These are phyloP conservation scores for Drosophila gunungcola DNA, from an alignment of 1,140 invertebrate genomes.

Conservation along the genomic window DNA sequence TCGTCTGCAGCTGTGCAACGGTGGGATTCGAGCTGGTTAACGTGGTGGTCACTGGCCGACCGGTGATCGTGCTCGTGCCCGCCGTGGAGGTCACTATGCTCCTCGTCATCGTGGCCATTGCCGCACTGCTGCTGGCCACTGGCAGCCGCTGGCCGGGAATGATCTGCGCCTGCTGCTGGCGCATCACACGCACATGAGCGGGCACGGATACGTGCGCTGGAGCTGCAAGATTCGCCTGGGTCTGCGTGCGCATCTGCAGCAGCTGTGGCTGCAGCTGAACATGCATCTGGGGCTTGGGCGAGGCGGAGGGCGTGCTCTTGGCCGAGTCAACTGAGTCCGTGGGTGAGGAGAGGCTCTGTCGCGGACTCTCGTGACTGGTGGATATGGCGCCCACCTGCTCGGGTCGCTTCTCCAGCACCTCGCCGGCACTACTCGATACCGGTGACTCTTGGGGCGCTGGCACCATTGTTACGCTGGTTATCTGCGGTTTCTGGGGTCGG, in stretches of 20 bases:
- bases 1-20: constrained; percentile 60
- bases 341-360: constrained; percentile 70
- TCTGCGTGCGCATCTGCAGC: constrained; percentile 42
- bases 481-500: constrained; percentile 58
- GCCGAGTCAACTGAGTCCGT: constrained; percentile 71
- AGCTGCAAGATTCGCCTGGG: constrained; percentile 73
- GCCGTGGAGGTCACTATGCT: constrained; percentile 65
- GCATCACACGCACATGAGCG: constrained; percentile 84
- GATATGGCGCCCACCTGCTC: constrained; percentile 84
- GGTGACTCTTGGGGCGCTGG: constrained; percentile 78
- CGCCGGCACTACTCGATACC: constrained; percentile 75
- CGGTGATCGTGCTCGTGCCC: constrained; percentile 36
- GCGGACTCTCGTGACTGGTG: constrained; percentile 82
- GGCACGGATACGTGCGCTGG: constrained; percentile 90
- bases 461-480: constrained; percentile 60
- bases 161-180: constrained; percentile 36
- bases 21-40: constrained; percentile 32
- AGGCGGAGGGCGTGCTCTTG: constrained; percentile 56
- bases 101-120: constrained; percentile 48
- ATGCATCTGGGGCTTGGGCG: constrained; percentile 54
- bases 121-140: constrained; percentile 41
- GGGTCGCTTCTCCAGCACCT: constrained; percentile 66
- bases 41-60: constrained; percentile 44
- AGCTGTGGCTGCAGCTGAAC: constrained; percentile 34
- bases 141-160: constrained; percentile 39